Percentiles rank a stretch among this genome's conserved stretches.
These are phyloP conservation scores for Tauraco erythrolophus DNA, from an alignment of 2,113 vertebrate genomes.

Conservation along the genomic window DNA sequence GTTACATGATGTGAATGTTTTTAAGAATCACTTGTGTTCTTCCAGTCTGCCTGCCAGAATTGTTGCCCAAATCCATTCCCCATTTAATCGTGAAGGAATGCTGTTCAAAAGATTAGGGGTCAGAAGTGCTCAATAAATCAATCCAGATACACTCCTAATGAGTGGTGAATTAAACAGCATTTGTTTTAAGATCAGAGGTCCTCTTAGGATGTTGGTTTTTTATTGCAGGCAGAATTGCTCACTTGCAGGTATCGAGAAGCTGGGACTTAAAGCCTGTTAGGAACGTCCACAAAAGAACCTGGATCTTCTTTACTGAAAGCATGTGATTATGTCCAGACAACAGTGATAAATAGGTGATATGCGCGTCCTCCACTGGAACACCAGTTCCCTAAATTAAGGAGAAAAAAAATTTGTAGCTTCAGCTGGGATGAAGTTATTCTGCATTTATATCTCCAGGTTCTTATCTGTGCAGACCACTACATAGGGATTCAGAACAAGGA, in stretches of 20 bases:
- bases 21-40: conserved; percentile 59
- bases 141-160: conserved; percentile 78
- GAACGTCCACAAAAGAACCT: background rate
- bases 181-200: conserved; percentile 79
- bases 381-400: background rate
- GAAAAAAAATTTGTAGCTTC: background rate
- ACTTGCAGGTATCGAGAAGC: conserved; percentile 52
- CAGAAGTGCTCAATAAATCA: conserved; percentile 78
- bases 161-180: conserved; percentile 78
- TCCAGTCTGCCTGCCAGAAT: conserved; percentile 47
- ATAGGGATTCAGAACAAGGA: background rate
- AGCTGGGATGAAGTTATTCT: background rate
- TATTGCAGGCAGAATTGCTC: conserved; percentile 62
- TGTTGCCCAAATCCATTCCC: conserved; percentile 64
- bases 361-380: background rate
- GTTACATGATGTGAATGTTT: conserved; percentile 61
- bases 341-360: background rate
- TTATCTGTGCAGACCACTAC: background rate
- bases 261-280: background rate
- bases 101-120: conserved; percentile 73
- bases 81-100: conserved; percentile 78
- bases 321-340: background rate
- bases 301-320: background rate
- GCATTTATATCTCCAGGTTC: background rate
- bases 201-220: conserved; percentile 70